Percentiles rank a stretch among this genome's conserved stretches.
These are phyloP conservation scores for Apostichopus californicus DNA, from an alignment of 35 echinoderm and acorn worm species.

Conservation along the genomic window DNA sequence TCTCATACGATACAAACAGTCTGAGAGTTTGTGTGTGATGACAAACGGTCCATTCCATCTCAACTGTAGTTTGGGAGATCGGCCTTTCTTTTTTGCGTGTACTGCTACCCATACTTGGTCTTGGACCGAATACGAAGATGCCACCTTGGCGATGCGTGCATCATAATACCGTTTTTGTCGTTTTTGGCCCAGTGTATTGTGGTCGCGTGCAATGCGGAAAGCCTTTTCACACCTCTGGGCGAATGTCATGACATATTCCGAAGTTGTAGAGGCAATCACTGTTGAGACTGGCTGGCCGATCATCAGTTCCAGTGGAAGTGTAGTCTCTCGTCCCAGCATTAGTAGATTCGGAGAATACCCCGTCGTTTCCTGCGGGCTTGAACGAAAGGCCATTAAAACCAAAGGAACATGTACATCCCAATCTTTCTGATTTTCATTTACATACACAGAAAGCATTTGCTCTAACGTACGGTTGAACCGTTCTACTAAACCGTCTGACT, in stretches of 20 bases:
- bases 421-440: not conserved
- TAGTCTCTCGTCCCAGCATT: too few species aligned
- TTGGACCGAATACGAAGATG: not conserved
- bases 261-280: too few species aligned
- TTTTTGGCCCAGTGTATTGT: not conserved
- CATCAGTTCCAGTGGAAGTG: too few species aligned
- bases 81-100: conserved; percentile 4
- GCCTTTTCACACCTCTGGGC: conserved; percentile 25
- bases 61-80: conserved; percentile 36
- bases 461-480: too few species aligned
- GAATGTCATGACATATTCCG: not conserved
- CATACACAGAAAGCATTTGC: too few species aligned
- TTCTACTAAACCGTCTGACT: too few species aligned
- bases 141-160: too few species aligned
- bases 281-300: too few species aligned
- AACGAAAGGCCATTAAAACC: too few species aligned
- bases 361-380: too few species aligned
- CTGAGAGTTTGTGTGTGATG: conserved; percentile 21
- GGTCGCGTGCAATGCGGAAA: conserved; percentile 5
- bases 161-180: conserved; percentile 52
- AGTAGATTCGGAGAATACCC: too few species aligned
- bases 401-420: too few species aligned
- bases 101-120: not conserved
- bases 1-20: not conserved
- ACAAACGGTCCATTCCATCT: conserved; percentile 20